Base-by-base conservation (phyloP, 1,140 invertebrate species). In the Neoseiulus cucumeris region DNA sequence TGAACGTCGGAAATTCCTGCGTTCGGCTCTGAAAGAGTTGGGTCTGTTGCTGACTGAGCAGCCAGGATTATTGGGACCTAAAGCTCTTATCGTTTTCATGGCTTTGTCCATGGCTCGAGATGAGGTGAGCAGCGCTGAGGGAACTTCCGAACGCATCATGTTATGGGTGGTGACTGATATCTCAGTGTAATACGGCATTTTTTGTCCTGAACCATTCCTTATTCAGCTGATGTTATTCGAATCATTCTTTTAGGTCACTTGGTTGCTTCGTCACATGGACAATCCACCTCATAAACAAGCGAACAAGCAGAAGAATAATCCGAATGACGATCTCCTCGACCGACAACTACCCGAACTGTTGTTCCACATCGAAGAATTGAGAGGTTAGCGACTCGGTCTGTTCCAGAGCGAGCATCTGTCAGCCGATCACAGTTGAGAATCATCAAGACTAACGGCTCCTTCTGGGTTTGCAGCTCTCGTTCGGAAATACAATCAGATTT, bases 321-420 rank as follows among this genome's bases (percentile, higher is more conserved):
- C 84, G 28, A 82, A 85, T 29, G 90, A 93, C 78, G 89, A 94
- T 79, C 78, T 94, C 30, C 86, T 91, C 2, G 90, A 94, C 74
- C 79, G 93, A 64, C 93, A 97, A 74, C 78, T 99, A 29, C 94
- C 96, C 7, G 96, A 99, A 78, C 77, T 99, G 28, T 77, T 99
- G 0, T 98, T 98, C 75, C 91, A 98, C 71, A 96, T 98, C 83
- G 92, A 97, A 76, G 95, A 99, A 78, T 76, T 98, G 28, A 81
- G 92, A 74, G 80, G 80, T 75, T 72, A 69, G 22, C 7, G 29
- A 0, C 9, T 30, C 9, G 5, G 0, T 30, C 22, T 25, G 22
- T 9, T 7, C 28, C 39, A 9, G 9, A 28, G 7, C 18, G 5
- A 55, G 18, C 17, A 30, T 33, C 64, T n/a, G 33, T 68, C 18